A percentile compares a stretch with the other conserved stretches of the same genome.
These are phyloP conservation scores for Melanophora roralis DNA, from an alignment of 2,888 invertebrate species.

Conservation along the genomic window DNA sequence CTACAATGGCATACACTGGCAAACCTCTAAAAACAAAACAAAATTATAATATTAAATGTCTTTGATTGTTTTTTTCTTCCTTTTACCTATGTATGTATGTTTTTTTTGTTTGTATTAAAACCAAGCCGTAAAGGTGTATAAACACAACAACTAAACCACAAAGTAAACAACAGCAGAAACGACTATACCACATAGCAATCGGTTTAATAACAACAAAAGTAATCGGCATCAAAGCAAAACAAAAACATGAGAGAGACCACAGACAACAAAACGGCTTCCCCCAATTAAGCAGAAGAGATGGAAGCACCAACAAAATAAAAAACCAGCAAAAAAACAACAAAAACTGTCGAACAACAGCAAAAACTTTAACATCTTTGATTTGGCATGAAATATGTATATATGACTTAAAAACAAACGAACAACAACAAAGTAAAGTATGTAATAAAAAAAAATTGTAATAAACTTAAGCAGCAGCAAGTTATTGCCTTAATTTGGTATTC, in stretches of 20 bases:
- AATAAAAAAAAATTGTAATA: not conserved
- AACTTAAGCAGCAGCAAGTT: not conserved
- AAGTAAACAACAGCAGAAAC: not conserved
- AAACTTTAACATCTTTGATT: not conserved
- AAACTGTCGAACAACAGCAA: not conserved
- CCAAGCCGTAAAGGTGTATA: constrained; percentile 45
- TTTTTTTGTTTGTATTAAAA: constrained; percentile 8
- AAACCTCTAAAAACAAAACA: constrained; percentile 10
- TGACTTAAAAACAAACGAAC: constrained; percentile 46
- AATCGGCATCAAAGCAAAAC: not conserved
- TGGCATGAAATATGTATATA: not conserved
- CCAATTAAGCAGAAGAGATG: constrained; percentile 51
- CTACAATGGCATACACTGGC: not conserved
- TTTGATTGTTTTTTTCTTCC: too few species aligned
- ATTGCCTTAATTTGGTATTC: not conserved
- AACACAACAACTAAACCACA: constrained; percentile 28
- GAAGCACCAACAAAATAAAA: constrained; percentile 16
- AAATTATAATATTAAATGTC: constrained; percentile 17
- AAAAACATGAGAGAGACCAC: constrained; percentile 26
- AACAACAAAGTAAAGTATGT: not conserved
- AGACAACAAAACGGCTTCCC: constrained; percentile 59
- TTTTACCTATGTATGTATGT: not conserved
- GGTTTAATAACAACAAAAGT: constrained; percentile 10
- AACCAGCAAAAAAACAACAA: not conserved
- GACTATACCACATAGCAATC: not conserved